These are phyloP conservation scores for Gambusia holbrooki DNA, from an alignment of 2,113 vertebrate genomes.

Conservation along the genomic window DNA sequence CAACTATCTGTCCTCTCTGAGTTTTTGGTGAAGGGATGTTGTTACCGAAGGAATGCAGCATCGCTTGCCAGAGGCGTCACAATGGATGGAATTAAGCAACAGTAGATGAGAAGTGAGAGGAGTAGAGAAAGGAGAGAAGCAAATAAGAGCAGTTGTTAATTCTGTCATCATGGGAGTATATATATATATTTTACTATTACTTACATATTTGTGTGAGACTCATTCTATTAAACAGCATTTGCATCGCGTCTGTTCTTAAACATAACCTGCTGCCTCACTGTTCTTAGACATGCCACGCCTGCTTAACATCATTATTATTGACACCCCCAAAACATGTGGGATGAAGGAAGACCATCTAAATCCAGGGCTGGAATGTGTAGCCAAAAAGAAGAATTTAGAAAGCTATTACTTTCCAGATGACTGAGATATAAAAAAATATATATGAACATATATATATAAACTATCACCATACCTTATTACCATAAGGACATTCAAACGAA, in stretches of 20 bases:
- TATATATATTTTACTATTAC: slow-evolving; percentile 3
- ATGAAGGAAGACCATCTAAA: background rate
- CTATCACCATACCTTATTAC: no score
- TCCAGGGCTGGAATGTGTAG: slow-evolving; percentile 6
- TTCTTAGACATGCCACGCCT: slow-evolving; percentile 35
- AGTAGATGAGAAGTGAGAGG: background rate
- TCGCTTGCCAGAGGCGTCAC: slow-evolving; percentile 71
- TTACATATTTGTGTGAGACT: slow-evolving; percentile 30
- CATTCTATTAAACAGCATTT: slow-evolving; percentile 9
- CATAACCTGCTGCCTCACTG: slow-evolving; percentile 39
- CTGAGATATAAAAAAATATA: no score
- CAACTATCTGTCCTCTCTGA: slow-evolving; percentile 41
- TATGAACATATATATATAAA: background rate
- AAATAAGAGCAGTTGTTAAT: background rate
- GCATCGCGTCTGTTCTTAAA: slow-evolving; percentile 11
- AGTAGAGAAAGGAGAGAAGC: slow-evolving; percentile 15
- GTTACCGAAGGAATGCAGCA: slow-evolving; percentile 73
- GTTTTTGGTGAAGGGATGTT: slow-evolving; percentile 67
- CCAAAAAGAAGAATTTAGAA: background rate
- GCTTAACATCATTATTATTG: slow-evolving; percentile 40
- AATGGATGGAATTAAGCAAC: slow-evolving; percentile 60
- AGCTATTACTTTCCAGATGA: slow-evolving; percentile 8
- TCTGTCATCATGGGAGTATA: background rate
- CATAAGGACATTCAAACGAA: background rate
- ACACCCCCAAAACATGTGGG: background rate